These are phyloP conservation scores for Drosophila nasuta DNA, from an alignment of 1,140 invertebrate genomes.

Conservation along the genomic window DNA sequence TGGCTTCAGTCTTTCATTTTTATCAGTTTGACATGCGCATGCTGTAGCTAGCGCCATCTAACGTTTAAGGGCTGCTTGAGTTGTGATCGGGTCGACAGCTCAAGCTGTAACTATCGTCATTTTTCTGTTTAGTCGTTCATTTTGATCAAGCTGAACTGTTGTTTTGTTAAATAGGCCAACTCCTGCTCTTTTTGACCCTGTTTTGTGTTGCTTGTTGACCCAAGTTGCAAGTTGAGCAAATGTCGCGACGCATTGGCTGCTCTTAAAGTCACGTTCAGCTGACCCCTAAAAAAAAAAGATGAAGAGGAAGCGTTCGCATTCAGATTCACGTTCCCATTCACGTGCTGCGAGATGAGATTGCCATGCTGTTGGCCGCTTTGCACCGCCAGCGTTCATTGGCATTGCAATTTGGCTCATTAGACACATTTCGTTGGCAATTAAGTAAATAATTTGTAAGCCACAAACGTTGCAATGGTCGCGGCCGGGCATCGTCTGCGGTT, in stretches of 20 bases:
- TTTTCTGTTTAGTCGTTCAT: no score
- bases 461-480: conserved; percentile 73
- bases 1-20: no score
- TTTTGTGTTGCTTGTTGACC: background rate
- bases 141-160: no score
- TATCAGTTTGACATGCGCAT: no score
- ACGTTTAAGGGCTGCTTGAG: no score
- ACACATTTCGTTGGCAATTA: conserved; percentile 83
- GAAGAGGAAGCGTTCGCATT: background rate
- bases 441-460: conserved; percentile 82
- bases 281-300: conserved; percentile 1
- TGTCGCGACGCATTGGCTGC: background rate
- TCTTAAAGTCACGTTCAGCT: conserved; percentile 42
- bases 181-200: background rate
- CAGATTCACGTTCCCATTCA: conserved; percentile 12
- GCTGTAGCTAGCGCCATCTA: no score
- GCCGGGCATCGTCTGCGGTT: conserved; percentile 13
- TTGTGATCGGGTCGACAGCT: no score
- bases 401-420: conserved; percentile 79
- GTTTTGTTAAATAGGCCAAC: no score
- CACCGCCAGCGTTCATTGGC: conserved; percentile 56
- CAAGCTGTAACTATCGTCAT: no score
- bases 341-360: background rate
- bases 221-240: conserved; percentile 12
- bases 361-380: no score